These are phyloP conservation scores for Callyntrura guangdongensis DNA, from an alignment of 2,888 invertebrate species.

Conservation along the genomic window DNA sequence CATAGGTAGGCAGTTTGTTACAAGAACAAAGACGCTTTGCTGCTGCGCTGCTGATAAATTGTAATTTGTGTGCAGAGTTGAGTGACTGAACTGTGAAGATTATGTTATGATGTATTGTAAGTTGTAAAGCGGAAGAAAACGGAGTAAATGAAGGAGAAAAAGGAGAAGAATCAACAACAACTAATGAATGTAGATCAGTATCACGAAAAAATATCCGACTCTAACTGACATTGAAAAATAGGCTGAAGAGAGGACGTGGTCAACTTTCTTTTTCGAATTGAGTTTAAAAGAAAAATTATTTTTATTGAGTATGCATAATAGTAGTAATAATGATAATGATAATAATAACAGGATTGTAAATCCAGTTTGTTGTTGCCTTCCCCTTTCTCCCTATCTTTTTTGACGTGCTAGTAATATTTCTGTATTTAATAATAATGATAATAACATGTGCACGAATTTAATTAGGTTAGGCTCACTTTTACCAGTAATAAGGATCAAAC, in stretches of 20 bases:
- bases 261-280: background rate
- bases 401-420: background rate
- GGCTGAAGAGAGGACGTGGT: background rate
- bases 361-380: background rate
- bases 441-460: background rate
- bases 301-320: too few relatives aligned
- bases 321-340: too few relatives aligned
- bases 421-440: background rate
- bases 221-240: conserved; percentile 32
- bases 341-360: background rate
- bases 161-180: background rate
- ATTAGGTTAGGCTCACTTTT: background rate
- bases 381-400: background rate
- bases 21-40: conserved; percentile 17
- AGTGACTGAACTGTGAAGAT: background rate
- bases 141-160: background rate
- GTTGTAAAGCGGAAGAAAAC: conserved; percentile 19
- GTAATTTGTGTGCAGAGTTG: conserved; percentile 3
- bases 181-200: conserved; percentile 41
- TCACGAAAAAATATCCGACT: background rate
- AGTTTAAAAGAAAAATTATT: too few relatives aligned
- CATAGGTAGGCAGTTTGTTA: background rate
- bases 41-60: background rate
- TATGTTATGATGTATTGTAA: conserved; percentile 27
- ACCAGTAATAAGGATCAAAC: background rate